Percentiles rank a stretch among this genome's conserved stretches.
phyloP scores from a whole-genome alignment of 2,113 vertebrate species.

The Saimiri boliviensis region DNA sequence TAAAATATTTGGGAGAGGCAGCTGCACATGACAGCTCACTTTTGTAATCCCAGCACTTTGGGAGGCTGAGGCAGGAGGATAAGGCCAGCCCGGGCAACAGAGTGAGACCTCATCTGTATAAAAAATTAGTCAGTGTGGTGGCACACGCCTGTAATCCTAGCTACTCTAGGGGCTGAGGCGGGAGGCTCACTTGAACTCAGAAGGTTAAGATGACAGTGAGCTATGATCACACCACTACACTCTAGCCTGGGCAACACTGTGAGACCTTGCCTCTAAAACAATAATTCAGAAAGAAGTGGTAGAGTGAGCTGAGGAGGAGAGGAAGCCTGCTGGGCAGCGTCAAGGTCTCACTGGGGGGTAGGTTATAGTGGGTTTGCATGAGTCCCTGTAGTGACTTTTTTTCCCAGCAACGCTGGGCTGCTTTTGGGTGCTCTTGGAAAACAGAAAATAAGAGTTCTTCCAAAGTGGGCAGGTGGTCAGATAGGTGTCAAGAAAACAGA shows the following conservation, averaged over 20 bases:
- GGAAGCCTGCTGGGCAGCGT: background rate
- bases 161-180: background rate
- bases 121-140: background rate
- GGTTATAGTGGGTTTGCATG: background rate
- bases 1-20: background rate
- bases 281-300: background rate
- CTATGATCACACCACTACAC: background rate
- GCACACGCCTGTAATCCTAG: background rate
- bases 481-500: background rate
- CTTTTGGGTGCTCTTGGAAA: background rate
- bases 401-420: background rate
- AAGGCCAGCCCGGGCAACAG: background rate
- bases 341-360: background rate
- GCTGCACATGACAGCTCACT: background rate
- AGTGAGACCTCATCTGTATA: background rate
- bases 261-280: background rate
- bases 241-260: background rate
- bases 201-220: background rate
- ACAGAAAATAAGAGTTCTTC: background rate
- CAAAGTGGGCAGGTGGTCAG: background rate
- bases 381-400: background rate
- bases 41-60: background rate
- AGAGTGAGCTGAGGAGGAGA: background rate
- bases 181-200: background rate
- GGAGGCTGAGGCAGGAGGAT: background rate